Evolutionary conservation across 2,888 invertebrate genomes (phyloP), one percentile per base, ranked within the genome.

Genomic region (Chromoteleia sp.): DNA sequence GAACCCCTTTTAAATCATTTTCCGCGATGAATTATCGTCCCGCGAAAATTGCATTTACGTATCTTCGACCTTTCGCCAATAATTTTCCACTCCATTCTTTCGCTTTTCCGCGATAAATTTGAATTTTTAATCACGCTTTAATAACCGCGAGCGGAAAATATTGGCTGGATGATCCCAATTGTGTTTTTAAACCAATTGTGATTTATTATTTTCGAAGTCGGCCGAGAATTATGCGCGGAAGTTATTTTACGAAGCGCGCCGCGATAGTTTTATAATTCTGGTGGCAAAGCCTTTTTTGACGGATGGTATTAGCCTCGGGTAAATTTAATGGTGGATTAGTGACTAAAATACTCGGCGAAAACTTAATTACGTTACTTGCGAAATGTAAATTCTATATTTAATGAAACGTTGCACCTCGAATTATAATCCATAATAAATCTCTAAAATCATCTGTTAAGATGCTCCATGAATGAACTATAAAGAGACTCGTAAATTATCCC

Each of bases 41-140:
- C 25, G 0, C 0, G 15, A 15, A 58, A 71, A 48, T 59, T 48
- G 67, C 54, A 54, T 54, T 30, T 30, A 12, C n/a, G 17, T 30
- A 54, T 58, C 61, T 36, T 61, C 59, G 58, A 58, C 48, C 58
- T 61, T 73, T 52, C 12, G 12, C 50, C 61, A 41, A 73, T 73
- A 73, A 73, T 52, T 70, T 70, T 73, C 52, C 52, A 30, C 61
- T n/a, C 30, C 36, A 73, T 52, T 54, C 41, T 63, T 36, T 41
- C 63, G 21, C 43, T 50, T 33, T 4, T 5, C n/a, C 5, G 43
- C 59, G 43, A 63, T 63, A 73, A 73, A 73, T 73, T 73, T 12
- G 17, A 61, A 73, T 54, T 73, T 73, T 61, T 73, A 63, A 73
- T 73, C 43, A 45, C 41, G 33, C 63, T 73, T 61, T 73, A 73